Conservation (phyloP, 1,140 invertebrate species). For the Ectropis grisescens region DNA sequence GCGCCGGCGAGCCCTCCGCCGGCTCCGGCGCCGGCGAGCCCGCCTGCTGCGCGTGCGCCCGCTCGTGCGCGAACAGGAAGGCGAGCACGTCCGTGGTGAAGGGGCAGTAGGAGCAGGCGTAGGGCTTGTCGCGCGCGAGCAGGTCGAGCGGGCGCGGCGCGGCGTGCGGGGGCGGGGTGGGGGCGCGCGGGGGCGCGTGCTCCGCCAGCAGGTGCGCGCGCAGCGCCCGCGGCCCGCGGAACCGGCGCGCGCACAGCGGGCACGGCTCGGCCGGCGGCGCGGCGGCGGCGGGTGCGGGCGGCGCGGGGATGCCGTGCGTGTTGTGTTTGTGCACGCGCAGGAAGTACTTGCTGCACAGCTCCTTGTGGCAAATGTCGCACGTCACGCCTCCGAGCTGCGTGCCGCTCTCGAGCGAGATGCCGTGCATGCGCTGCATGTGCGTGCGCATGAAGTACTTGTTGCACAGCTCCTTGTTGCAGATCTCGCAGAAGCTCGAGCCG, state of each 20-base stretch:
- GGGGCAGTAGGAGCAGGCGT: slow-evolving; percentile 89
- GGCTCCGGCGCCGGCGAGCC: slow-evolving; percentile 19
- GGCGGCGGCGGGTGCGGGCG: slow-evolving; percentile 68
- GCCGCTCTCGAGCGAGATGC: slow-evolving; percentile 94
- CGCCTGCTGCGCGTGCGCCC: slow-evolving; percentile 76
- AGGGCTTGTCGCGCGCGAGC: slow-evolving; percentile 74
- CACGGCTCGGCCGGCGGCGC: slow-evolving; percentile 76
- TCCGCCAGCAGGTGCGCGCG: slow-evolving; percentile 91
- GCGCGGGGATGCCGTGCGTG: slow-evolving; percentile 89
- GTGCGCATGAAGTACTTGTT: slow-evolving; percentile 99
- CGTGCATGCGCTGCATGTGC: slow-evolving; percentile 99
- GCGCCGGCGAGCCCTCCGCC: slow-evolving; percentile 15
- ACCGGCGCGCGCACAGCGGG: slow-evolving; percentile 88
- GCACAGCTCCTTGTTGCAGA: slow-evolving; percentile 99
- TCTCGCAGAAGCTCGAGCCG: slow-evolving; percentile 94
- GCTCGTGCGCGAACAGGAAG: slow-evolving; percentile 92
- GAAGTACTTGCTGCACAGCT: slow-evolving; percentile 98
- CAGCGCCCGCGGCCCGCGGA: slow-evolving; percentile 91
- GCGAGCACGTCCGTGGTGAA: slow-evolving; percentile 91
- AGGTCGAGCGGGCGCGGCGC: slow-evolving; percentile 63
- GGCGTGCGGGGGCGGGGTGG: slow-evolving; percentile 76
- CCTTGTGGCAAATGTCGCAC: slow-evolving; percentile 98
- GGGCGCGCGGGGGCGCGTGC: slow-evolving; percentile 72
- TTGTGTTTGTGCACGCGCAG: slow-evolving; percentile 97
- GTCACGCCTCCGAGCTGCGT: slow-evolving; percentile 92